Percentiles rank a stretch among this genome's conserved stretches.
Evolutionary conservation across 2,797 vertebrate species (phyloP).

Genomic region (Euphonia xanthogaster): DNA sequence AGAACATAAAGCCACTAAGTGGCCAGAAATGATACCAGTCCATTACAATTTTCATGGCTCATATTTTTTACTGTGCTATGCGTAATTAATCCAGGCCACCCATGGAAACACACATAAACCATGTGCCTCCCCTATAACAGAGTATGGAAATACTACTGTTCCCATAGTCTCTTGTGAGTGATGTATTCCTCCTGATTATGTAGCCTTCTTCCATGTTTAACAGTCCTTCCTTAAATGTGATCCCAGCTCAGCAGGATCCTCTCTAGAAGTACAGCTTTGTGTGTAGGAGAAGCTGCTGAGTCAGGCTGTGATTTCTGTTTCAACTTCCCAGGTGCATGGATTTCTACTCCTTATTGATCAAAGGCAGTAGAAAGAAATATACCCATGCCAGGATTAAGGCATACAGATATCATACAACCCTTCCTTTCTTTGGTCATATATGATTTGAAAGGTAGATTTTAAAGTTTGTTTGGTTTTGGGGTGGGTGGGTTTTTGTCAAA

Average conservation of each 20-base stretch:
- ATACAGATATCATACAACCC: background rate
- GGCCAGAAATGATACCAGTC: background rate
- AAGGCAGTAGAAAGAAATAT: constrained; percentile 5
- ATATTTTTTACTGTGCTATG: background rate
- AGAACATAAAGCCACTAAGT: background rate
- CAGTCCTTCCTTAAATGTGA: background rate
- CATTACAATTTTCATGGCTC: constrained; percentile 5
- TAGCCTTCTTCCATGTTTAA: background rate
- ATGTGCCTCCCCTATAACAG: background rate
- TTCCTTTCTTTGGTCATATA: background rate
- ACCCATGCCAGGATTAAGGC: background rate
- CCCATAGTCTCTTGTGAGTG: background rate
- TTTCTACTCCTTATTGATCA: background rate
- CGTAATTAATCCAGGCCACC: background rate
- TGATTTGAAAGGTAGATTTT: background rate
- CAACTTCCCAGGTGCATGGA: background rate
- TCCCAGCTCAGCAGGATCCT: background rate
- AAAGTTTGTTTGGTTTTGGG: background rate
- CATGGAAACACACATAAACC: background rate
- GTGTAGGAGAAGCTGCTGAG: background rate
- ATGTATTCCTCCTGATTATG: background rate
- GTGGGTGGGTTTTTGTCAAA: background rate
- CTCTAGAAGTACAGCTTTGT: background rate
- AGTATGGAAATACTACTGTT: background rate
- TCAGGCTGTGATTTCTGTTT: background rate